A percentile compares a stretch with the other conserved stretches of the same genome.
Conservation (phyloP, 2,888 invertebrate species). For the Diplolepis rosae region DNA sequence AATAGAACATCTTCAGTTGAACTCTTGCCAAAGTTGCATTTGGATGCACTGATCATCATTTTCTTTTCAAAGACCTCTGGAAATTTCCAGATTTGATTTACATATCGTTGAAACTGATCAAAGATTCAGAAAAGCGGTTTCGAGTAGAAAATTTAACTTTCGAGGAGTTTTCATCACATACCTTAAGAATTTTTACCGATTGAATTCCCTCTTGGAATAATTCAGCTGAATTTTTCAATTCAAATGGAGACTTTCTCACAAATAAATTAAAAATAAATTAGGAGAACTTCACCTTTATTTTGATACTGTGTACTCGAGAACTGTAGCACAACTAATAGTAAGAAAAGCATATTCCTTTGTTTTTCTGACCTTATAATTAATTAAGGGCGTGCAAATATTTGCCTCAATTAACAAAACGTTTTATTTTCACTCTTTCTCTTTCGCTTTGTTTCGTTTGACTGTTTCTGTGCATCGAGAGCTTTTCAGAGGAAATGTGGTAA, state of each 20-base stretch:
- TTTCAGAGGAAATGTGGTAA: background rate
- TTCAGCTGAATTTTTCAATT: no score
- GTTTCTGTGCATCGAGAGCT: background rate
- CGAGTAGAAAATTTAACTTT: background rate
- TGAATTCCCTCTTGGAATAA: no score
- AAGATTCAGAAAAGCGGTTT: background rate
- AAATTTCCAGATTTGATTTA: conserved; percentile 14
- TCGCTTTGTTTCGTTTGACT: background rate
- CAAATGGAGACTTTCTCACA: background rate
- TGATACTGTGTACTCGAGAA: background rate
- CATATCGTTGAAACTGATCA: conserved; percentile 2
- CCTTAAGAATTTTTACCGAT: no score
- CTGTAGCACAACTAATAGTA: background rate
- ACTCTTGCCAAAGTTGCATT: conserved; percentile 8
- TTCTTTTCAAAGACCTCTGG: conserved; percentile 7
- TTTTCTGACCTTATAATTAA: background rate
- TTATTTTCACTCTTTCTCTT: background rate
- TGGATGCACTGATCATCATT: background rate
- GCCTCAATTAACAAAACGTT: conserved; percentile 9
- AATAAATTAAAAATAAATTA: background rate
- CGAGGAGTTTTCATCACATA: no score
- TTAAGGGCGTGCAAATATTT: conserved; percentile 1
- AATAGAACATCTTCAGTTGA: background rate
- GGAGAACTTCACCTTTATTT: background rate
- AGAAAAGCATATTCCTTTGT: background rate